These are phyloP conservation scores for Mesembrinibis cayennensis DNA, from an alignment of 2,113 vertebrate species.

Conservation along the genomic window DNA sequence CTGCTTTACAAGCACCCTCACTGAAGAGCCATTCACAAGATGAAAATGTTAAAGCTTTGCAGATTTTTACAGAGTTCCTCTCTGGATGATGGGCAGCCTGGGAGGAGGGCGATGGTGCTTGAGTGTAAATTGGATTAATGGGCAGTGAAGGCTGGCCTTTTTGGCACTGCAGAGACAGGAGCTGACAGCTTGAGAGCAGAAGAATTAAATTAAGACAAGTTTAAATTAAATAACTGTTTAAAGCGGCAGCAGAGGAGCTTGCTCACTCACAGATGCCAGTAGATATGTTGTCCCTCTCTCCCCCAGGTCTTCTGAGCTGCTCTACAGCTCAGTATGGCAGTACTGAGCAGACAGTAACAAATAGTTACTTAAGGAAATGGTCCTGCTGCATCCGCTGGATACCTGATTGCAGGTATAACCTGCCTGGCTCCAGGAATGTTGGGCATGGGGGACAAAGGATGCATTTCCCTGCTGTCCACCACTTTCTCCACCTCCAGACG, in stretches of 20 bases:
- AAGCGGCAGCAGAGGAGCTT: not conserved
- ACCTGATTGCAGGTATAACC: not conserved
- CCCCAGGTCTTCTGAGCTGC: not conserved
- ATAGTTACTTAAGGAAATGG: not conserved
- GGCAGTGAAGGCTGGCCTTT: constrained; percentile 23
- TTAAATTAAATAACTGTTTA: constrained; percentile 53
- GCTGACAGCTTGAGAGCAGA: constrained; percentile 13
- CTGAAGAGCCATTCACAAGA: not conserved
- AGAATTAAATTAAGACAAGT: constrained; percentile 45
- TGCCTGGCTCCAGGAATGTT: not conserved
- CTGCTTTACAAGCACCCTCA: not conserved
- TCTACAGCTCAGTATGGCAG: not conserved
- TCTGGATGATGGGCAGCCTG: not conserved
- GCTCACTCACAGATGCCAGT: not conserved
- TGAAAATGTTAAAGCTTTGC: not conserved
- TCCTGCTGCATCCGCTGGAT: not conserved
- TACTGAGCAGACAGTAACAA: not conserved
- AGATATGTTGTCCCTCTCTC: not conserved
- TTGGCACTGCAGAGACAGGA: not conserved
- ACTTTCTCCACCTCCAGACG: not conserved
- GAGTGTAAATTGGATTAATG: constrained; percentile 47
- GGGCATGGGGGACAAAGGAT: not conserved
- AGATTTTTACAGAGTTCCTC: not conserved
- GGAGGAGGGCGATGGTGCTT: not conserved
- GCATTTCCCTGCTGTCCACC: not conserved